These are phyloP conservation scores for Trissolcus brochymenae DNA, from an alignment of 2,888 invertebrate genomes.

Conservation along the genomic window DNA sequence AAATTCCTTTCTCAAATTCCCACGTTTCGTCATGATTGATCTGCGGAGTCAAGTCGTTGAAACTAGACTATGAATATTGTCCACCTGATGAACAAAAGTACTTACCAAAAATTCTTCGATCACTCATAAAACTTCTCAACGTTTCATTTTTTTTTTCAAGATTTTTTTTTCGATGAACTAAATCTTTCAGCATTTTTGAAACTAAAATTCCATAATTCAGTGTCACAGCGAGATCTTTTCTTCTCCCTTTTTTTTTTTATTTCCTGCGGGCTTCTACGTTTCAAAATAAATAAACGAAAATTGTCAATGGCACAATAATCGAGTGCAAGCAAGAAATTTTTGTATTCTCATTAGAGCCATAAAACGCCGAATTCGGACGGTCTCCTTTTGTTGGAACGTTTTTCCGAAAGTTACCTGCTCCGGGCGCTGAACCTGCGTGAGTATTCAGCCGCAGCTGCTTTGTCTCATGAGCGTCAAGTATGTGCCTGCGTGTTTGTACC, in stretches of 20 bases:
- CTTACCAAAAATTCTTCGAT: not conserved
- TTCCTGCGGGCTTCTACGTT: too few relatives aligned
- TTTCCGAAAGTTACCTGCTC: conserved; percentile 36
- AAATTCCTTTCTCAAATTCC: conserved; percentile 54
- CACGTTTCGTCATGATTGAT: conserved; percentile 44
- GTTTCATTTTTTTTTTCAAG: too few relatives aligned
- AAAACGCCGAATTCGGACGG: conserved; percentile 21
- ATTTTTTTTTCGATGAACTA: too few relatives aligned
- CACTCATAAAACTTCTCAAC: not conserved
- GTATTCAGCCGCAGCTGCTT: conserved; percentile 35
- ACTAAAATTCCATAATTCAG: too few relatives aligned
- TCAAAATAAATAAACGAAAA: conserved; percentile 18
- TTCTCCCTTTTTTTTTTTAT: too few relatives aligned
- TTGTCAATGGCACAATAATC: conserved; percentile 13
- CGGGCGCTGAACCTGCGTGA: conserved; percentile 5
- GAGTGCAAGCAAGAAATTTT: conserved; percentile 17
- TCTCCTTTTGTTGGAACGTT: conserved; percentile 31
- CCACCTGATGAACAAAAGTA: not conserved
- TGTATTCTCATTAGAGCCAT: conserved; percentile 32
- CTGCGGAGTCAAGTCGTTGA: conserved; percentile 6
- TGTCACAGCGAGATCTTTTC: too few relatives aligned
- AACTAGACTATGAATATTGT: conserved; percentile 16
- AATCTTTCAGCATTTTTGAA: too few relatives aligned
- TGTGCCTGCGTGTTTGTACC: conserved; percentile 23
- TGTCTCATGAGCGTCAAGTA: conserved; percentile 37